Conservation (phyloP, 2,888 invertebrate genomes). For the Drosophila kokeensis region DNA sequence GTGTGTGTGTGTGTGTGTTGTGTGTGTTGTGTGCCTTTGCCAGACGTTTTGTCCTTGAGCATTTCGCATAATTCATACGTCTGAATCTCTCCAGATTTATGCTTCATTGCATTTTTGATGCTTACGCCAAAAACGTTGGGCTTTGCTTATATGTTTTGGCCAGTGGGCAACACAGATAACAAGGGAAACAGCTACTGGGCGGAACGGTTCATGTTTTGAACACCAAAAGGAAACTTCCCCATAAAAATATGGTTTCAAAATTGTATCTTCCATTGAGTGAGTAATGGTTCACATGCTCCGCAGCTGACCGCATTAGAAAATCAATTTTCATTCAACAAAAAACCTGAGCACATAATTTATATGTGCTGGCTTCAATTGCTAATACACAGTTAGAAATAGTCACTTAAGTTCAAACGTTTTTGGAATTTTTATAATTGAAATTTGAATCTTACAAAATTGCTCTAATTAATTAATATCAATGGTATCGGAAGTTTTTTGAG, state of each 20-base stretch:
- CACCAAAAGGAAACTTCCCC: background rate
- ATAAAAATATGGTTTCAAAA: background rate
- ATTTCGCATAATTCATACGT: constrained; percentile 69
- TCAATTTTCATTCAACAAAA: constrained; percentile 26
- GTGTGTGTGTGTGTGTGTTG: constrained; percentile 12
- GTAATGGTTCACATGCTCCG: background rate
- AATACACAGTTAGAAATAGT: background rate
- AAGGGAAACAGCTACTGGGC: constrained; percentile 35
- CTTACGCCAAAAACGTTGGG: constrained; percentile 11
- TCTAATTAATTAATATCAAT: background rate
- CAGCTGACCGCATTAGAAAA: constrained; percentile 10
- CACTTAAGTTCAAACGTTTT: rapidly evolving
- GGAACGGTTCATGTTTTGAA: background rate
- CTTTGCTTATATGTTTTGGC: constrained; percentile 48
- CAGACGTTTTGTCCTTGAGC: constrained; percentile 70
- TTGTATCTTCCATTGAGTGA: background rate
- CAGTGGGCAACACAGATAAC: constrained; percentile 62
- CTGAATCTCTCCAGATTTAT: constrained; percentile 63
- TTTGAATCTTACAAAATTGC: background rate
- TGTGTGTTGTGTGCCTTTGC: constrained; percentile 11
- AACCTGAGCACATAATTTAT: background rate
- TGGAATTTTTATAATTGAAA: rapidly evolving
- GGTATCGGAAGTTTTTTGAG: background rate
- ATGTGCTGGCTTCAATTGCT: background rate
- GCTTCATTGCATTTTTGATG: constrained; percentile 69